These are phyloP conservation scores for Lacanobia oleracea DNA, from an alignment of 2,888 invertebrate species.

Conservation along the genomic window DNA sequence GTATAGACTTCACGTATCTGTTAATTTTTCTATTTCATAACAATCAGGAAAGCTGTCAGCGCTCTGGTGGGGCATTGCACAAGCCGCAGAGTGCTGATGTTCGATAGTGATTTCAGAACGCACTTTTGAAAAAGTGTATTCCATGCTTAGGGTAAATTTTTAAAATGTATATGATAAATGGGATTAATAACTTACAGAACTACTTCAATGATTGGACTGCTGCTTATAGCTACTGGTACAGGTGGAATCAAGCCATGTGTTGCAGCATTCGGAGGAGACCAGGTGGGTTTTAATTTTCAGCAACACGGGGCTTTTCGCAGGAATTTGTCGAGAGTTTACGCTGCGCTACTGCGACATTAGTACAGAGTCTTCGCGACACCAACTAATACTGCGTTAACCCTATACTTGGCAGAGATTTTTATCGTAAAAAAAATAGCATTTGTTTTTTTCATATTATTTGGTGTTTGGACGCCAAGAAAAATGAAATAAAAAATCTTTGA, in stretches of 20 bases:
- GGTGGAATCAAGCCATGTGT: constrained; percentile 97
- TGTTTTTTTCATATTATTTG: too few relatives aligned
- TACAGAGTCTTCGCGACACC: neutral
- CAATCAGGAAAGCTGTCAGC: neutral
- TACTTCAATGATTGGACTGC: constrained; percentile 89
- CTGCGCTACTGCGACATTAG: neutral
- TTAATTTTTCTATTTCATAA: constrained; percentile 8
- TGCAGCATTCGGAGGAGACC: constrained; percentile 96
- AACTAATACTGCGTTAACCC: neutral
- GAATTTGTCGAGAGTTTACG: neutral
- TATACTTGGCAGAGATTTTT: too few relatives aligned
- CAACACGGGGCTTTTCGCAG: neutral
- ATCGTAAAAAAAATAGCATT: too few relatives aligned
- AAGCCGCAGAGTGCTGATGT: neutral
- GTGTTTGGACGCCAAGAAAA: too few relatives aligned
- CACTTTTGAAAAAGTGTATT: neutral
- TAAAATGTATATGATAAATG: neutral
- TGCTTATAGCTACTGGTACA: constrained; percentile 93
- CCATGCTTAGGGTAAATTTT: neutral
- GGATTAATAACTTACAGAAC: constrained; percentile 77
- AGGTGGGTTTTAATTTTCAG: constrained; percentile 77
- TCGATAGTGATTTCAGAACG: neutral
- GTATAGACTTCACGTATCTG: neutral
- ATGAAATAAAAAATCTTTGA: too few relatives aligned
- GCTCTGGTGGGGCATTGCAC: neutral